Base-by-base conservation (phyloP, 2,113 vertebrate genomes). In the Phalacrocorax pelagicus region DNA sequence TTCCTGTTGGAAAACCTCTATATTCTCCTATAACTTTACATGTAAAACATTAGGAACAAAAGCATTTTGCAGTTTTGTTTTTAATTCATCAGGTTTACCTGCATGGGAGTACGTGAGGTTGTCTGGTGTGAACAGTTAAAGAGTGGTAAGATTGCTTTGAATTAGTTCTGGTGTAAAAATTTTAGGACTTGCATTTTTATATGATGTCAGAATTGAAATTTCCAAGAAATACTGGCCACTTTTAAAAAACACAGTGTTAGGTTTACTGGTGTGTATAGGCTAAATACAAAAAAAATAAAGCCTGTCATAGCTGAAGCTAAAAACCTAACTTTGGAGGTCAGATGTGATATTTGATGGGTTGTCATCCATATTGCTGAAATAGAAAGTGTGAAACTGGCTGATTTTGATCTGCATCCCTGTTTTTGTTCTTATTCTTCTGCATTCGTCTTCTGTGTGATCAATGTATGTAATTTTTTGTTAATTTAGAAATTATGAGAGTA, bases 71-170 rank as follows among this genome's bases (percentile, higher is more conserved):
- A 13, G 17, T 91, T 87, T 46, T 44, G 20, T 11, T 81, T 72
- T 57, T 9, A 58, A 29, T 54, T 75, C 26, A 42, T 89, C 19
- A 54, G 27, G 4, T 72, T 96, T 82, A 65, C 42, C 11, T 54
- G 27, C 23, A 2, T 5, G 13, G 12, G 12, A n/a, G 4, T 57
- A 38, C 1, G 0, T 75, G n/a, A 55, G 8, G n/a, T 49, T 54
- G 13, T 52, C 34, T 66, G 23, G 16, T 47, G 8, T 57, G 36
- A 75, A 29, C 22, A 77, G 22, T 24, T 40, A 44, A 61, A 29
- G n/a, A 70, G 8, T 44, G 23, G 20, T 38, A 70, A 94, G 42
- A 80, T 72, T 57, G 58, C 58, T 80, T 88, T 82, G 47, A 38
- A 81, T 72, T 16, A 12, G 22, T 71, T 85, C 15, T 58, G 5